phyloP scores from a whole-genome alignment of 1,140 invertebrate species.

The Lordiphosa mommai region DNA sequence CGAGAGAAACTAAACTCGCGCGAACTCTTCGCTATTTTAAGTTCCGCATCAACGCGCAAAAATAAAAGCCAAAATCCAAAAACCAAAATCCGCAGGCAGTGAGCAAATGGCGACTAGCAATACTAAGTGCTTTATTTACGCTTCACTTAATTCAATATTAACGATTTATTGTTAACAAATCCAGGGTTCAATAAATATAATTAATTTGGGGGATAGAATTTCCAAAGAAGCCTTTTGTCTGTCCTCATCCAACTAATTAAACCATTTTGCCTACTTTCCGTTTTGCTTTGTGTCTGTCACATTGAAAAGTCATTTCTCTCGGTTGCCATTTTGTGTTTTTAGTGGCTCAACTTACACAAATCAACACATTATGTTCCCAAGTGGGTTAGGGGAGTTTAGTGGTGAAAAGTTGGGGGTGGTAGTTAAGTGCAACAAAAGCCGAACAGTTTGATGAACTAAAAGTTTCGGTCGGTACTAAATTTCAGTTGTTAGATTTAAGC shows the following conservation, averaged over 20 bases:
- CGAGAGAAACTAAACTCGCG: conserved; percentile 1
- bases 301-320: conserved; percentile 37
- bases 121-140: conserved; percentile 30
- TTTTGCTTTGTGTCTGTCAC: conserved; percentile 7
- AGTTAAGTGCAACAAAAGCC: too few species aligned
- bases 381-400: background rate
- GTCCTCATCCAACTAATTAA: conserved; percentile 37
- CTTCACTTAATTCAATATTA: conserved; percentile 61
- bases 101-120: background rate
- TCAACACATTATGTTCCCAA: conserved; percentile 45
- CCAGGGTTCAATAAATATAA: conserved; percentile 17
- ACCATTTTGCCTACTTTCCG: conserved; percentile 17
- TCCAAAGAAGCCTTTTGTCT: background rate
- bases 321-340: conserved; percentile 23
- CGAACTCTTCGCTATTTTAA: conserved; percentile 7
- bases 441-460: conserved; percentile 25
- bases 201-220: conserved; percentile 9
- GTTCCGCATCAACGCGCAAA: conserved; percentile 49
- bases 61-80: conserved; percentile 42
- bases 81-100: background rate
- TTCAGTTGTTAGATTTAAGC: background rate
- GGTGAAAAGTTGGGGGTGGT: too few species aligned
- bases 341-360: conserved; percentile 46
- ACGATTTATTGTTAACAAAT: conserved; percentile 54
- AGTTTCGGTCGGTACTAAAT: background rate